phyloP scores from a whole-genome alignment of 1,140 invertebrate species.

The Pseudomyrmex concolor region DNA sequence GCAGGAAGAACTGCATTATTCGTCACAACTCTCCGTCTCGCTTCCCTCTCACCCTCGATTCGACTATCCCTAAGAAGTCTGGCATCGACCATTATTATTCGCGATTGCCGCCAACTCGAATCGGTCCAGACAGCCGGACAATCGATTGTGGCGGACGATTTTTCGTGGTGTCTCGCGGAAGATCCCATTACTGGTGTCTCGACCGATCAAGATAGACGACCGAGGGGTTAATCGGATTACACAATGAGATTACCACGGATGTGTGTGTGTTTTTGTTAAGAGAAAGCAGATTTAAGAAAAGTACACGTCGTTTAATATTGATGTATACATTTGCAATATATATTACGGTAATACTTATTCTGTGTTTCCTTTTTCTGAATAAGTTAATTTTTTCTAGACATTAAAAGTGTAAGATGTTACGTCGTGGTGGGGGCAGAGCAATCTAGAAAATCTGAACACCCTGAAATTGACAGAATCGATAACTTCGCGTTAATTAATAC shows the following conservation, averaged over 20 bases:
- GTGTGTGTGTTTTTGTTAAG: slow-evolving; percentile 22
- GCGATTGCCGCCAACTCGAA: slow-evolving; percentile 12
- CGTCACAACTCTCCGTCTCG: not conserved
- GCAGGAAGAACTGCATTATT: not conserved
- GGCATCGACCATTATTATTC: slow-evolving; percentile 39
- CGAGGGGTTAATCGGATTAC: slow-evolving; percentile 55
- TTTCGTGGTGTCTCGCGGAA: slow-evolving; percentile 1
- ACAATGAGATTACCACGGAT: slow-evolving; percentile 41
- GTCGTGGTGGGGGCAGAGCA: not conserved
- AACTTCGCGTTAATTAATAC: slow-evolving; percentile 63
- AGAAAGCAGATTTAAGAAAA: slow-evolving; percentile 18
- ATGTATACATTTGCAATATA: too few relatives aligned
- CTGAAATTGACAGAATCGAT: slow-evolving; percentile 49
- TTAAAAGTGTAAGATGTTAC: slow-evolving; percentile 9
- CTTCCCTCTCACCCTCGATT: not conserved
- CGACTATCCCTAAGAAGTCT: slow-evolving; percentile 11
- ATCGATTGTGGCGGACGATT: slow-evolving; percentile 40
- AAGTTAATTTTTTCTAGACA: too few relatives aligned
- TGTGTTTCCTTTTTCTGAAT: too few relatives aligned
- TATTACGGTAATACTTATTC: too few relatives aligned
- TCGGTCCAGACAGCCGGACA: slow-evolving; percentile 14
- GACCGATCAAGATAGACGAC: slow-evolving; percentile 43
- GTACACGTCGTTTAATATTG: too few relatives aligned
- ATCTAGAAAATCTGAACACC: slow-evolving; percentile 51
- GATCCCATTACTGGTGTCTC: slow-evolving; percentile 14